These are phyloP conservation scores for Nemotelus nigrinus DNA, from an alignment of 2,888 invertebrate genomes.

Conservation along the genomic window DNA sequence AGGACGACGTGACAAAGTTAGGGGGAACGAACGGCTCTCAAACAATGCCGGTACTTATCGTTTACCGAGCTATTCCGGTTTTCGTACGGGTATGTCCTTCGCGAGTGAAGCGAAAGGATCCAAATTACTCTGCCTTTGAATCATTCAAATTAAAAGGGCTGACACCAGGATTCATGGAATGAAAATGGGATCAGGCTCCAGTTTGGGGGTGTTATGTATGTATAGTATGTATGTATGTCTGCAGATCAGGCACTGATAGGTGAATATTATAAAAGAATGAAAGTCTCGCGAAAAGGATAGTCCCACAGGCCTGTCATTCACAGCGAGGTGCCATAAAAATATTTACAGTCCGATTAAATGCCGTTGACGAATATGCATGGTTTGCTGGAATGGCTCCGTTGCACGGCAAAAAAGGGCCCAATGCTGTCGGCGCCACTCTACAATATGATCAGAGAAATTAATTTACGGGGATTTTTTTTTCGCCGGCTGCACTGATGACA, in stretches of 20 bases:
- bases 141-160: neutral
- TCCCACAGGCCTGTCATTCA: conserved; percentile 5
- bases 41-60: neutral
- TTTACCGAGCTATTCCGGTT: neutral
- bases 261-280: neutral
- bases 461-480: neutral
- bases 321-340: conserved; percentile 25
- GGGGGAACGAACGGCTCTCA: neutral
- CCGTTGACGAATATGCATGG: conserved; percentile 10
- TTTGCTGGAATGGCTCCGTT: neutral
- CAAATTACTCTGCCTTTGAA: conserved; percentile 4
- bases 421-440: too few relatives aligned
- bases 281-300: neutral
- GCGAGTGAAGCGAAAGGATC: neutral
- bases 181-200: too few relatives aligned
- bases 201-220: too few relatives aligned
- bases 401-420: neutral
- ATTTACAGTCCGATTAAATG: conserved; percentile 20
- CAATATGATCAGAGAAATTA: neutral
- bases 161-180: too few relatives aligned
- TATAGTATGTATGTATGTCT: neutral
- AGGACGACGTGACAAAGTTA: too few relatives aligned
- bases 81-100: neutral
- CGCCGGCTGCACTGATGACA: neutral
- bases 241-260: neutral